Conservation (phyloP, 2,888 invertebrate genomes). For the Trilocha varians region DNA sequence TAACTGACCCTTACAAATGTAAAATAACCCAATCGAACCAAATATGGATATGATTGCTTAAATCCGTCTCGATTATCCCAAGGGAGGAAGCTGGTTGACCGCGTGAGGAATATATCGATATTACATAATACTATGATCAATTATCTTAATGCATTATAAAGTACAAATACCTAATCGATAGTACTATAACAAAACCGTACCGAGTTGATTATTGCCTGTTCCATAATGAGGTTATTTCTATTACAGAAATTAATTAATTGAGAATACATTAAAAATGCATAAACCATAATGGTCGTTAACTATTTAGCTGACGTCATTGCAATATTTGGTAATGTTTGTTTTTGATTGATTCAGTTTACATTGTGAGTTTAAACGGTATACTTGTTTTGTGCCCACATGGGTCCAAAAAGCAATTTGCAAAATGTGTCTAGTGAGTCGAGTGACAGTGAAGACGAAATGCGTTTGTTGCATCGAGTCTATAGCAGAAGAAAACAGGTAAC, state of each 20-base stretch:
- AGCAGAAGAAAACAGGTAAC: conserved; percentile 2
- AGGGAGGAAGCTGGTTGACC: too few relatives aligned
- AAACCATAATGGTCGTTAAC: not conserved
- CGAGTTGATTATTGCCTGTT: not conserved
- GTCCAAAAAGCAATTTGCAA: not conserved
- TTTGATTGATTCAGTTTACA: not conserved
- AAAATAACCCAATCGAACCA: too few relatives aligned
- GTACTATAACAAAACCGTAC: not conserved
- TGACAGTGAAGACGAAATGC: conserved; percentile 19
- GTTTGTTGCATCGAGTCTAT: not conserved
- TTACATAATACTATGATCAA: too few relatives aligned
- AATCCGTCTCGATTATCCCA: too few relatives aligned
- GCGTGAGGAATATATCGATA: too few relatives aligned
- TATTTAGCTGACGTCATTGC: not conserved
- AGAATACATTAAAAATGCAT: not conserved
- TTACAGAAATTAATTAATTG: not conserved
- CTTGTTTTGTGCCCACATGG: not conserved
- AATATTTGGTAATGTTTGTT: not conserved
- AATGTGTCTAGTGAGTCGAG: conserved; percentile 16
- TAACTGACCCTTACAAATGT: too few relatives aligned
- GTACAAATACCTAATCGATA: not conserved
- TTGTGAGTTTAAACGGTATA: not conserved
- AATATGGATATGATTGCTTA: too few relatives aligned
- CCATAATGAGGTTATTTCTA: not conserved
- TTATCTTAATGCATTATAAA: too few relatives aligned